These are phyloP conservation scores for Passer domesticus DNA, from an alignment of 2,113 vertebrate genomes.

Conservation along the genomic window DNA sequence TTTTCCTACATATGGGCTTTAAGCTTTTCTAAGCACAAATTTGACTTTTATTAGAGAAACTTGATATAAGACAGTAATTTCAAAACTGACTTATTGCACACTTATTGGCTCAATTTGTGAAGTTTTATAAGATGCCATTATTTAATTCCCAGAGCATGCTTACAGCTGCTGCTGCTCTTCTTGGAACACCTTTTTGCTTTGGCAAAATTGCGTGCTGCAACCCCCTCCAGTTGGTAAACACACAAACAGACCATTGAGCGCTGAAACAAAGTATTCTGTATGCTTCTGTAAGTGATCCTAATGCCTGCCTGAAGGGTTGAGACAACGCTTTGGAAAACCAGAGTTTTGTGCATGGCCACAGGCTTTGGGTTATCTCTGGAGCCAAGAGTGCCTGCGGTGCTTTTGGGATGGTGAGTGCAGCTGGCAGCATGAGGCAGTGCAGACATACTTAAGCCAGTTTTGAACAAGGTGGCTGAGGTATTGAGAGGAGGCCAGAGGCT, in stretches of 20 bases:
- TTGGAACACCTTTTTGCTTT: constrained; percentile 40
- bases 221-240: constrained; percentile 51
- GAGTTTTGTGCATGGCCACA: neutral
- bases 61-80: constrained; percentile 59
- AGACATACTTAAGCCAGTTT: neutral
- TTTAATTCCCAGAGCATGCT: constrained; percentile 42
- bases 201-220: neutral
- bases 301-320: neutral
- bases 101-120: constrained; percentile 55
- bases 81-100: constrained; percentile 44
- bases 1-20: constrained; percentile 60
- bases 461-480: neutral
- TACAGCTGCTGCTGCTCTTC: constrained; percentile 61
- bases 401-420: neutral
- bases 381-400: neutral
- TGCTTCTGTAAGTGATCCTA: neutral
- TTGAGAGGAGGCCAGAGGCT: neutral
- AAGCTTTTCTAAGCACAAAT: constrained; percentile 60
- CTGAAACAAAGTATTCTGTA: constrained; percentile 31
- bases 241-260: constrained; percentile 1
- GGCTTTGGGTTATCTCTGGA: neutral
- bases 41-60: constrained; percentile 60
- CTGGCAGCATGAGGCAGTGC: neutral
- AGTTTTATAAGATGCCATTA: constrained; percentile 60
- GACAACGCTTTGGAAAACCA: neutral